Percentiles rank a stretch among this genome's conserved stretches.
These are phyloP conservation scores for Catostomus latipinnis DNA, from an alignment of 2,797 vertebrate genomes.

Conservation along the genomic window DNA sequence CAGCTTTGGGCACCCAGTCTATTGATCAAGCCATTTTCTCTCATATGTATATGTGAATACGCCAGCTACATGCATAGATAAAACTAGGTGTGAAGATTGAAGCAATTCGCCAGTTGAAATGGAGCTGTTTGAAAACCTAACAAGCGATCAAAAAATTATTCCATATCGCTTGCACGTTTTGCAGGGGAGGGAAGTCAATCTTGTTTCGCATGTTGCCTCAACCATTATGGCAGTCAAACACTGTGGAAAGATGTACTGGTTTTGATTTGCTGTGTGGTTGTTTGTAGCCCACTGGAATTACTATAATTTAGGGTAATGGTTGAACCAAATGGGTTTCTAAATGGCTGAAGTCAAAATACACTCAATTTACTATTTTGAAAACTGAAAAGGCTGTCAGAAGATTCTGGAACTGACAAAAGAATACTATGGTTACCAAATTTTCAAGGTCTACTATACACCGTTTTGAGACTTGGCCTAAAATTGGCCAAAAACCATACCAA, in stretches of 20 bases:
- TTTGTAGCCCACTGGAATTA: too few relatives aligned
- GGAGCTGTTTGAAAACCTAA: conserved; percentile 25
- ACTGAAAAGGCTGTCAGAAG: too few relatives aligned
- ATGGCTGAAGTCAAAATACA: too few relatives aligned
- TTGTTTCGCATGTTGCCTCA: background rate
- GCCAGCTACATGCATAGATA: conserved; percentile 30
- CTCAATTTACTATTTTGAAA: too few relatives aligned
- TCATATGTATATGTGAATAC: conserved; percentile 41
- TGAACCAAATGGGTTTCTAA: background rate
- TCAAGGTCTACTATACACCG: too few relatives aligned
- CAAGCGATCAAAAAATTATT: conserved; percentile 3
- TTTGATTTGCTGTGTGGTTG: too few relatives aligned
- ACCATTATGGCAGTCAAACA: background rate
- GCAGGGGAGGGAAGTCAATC: conserved; percentile 14
- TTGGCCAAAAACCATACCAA: too few relatives aligned
- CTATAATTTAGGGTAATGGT: too few relatives aligned
- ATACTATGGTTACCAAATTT: too few relatives aligned
- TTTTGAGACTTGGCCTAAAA: too few relatives aligned
- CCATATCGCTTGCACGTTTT: conserved; percentile 6
- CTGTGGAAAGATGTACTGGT: background rate
- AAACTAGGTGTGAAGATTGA: conserved; percentile 33
- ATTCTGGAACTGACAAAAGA: too few relatives aligned
- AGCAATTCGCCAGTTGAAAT: conserved; percentile 40
- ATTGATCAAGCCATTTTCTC: conserved; percentile 65
- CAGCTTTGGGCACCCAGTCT: conserved; percentile 59